Base-by-base conservation (phyloP, 2,888 invertebrate genomes). In the Ellobium chinense region DNA sequence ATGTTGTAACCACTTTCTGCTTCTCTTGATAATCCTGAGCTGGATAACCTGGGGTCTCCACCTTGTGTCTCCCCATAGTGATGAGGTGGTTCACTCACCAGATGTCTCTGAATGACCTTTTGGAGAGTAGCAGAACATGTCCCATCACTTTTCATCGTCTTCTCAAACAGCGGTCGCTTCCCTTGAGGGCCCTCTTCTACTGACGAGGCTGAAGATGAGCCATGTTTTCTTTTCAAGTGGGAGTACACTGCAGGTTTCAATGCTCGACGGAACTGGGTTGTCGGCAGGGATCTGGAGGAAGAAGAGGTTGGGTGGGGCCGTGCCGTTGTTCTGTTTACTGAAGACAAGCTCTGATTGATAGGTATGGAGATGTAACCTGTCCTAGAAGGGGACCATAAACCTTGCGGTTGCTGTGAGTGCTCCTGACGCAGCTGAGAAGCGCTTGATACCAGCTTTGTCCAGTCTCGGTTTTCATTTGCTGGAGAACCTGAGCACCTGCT, bases 361-460 rank as follows among this genome's bases (percentile, higher is more conserved):
- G 76, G 76, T 24, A 76, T 76, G 18, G 76, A 76, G 36, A 66
- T 34, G 54, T 66, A 76, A 7, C 76, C 76, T 1, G 56, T 66
- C 54, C 36, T 65, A 2, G 66, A 46, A 5, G 63, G 2, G 14
- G 76, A 66, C 76, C 76, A 76, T 9, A 76, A 39, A 31, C 37
- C 36, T 9, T 9, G 29, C 7, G 7, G 12, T 36, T 62, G 78
- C 2, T 70, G 78, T 7, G 56, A 46, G n/a, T n/a, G n/a, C n/a
- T n/a, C n/a, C 46, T 69, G 24, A 27, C n/a, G 46, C 21, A 9
- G 24, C 21, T 69, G 68, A 56, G 56, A 68, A 27, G 77, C 27
- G 14, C 39, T 69, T 27, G 78, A 62, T 34, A 70, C 14, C 21
- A 70, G 66, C 9, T 76, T 76, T 39, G 76, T 76, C 78, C 78